phyloP scores from a whole-genome alignment of 2,888 invertebrate species.

The Drosophila rellima region DNA sequence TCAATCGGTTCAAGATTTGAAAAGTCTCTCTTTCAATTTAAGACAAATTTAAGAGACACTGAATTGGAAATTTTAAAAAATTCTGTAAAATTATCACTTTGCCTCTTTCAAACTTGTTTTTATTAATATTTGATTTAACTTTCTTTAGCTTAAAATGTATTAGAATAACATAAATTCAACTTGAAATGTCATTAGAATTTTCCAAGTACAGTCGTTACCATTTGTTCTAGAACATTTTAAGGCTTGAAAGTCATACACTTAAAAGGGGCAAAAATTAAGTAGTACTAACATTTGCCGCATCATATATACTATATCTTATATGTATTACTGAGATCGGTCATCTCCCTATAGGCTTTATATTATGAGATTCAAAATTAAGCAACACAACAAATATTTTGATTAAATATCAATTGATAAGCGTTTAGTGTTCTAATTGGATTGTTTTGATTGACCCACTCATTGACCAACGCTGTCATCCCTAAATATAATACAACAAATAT shows the following conservation, averaged over 20 bases:
- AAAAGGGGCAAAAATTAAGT: background rate
- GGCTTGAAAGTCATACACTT: background rate
- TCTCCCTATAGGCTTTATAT: background rate
- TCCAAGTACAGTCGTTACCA: background rate
- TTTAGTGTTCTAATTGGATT: background rate
- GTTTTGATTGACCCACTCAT: background rate
- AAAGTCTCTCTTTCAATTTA: background rate
- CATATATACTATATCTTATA: too few species aligned
- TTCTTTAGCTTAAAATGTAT: too few species aligned
- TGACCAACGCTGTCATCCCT: background rate
- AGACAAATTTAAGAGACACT: background rate
- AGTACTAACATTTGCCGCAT: background rate
- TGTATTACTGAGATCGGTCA: background rate
- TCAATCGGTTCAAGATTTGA: background rate
- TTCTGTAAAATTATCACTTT: background rate
- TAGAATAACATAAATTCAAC: background rate
- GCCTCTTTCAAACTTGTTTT: too few species aligned
- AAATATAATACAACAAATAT: background rate
- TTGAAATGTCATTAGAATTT: background rate
- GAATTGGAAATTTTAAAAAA: background rate
- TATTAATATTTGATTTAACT: too few species aligned
- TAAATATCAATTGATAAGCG: conserved; percentile 1
- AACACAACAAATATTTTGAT: background rate
- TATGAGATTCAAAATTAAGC: background rate
- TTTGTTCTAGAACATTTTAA: background rate